Conservation (phyloP, 2,797 vertebrate genomes). For the Artibeus jamaicensis region DNA sequence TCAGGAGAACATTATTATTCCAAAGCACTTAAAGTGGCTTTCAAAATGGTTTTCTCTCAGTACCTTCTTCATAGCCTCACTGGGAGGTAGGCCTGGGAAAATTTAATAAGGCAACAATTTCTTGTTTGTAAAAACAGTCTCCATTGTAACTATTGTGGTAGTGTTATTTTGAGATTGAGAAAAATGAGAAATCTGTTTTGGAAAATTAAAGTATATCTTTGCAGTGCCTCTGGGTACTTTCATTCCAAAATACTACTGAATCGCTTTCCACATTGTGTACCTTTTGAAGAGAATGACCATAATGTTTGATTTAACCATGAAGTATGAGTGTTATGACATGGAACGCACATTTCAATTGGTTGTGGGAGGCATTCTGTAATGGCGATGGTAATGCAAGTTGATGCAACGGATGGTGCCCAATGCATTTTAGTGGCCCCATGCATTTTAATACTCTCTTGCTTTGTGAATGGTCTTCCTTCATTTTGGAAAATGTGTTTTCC, state of each 20-base stretch:
- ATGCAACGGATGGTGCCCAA: background rate
- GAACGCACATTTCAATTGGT: background rate
- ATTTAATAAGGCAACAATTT: background rate
- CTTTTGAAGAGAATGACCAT: constrained; percentile 3
- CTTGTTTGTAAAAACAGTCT: background rate
- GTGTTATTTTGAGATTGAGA: background rate
- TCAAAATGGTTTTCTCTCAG: background rate
- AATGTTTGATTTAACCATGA: background rate
- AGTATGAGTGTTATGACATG: background rate
- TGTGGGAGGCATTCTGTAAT: background rate
- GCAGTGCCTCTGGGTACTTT: background rate
- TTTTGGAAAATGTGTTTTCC: background rate
- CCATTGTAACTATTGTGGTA: background rate
- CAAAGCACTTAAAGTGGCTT: background rate
- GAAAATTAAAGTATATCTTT: background rate
- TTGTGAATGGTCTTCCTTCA: background rate
- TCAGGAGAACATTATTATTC: background rate
- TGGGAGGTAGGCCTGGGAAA: background rate
- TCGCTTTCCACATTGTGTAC: background rate
- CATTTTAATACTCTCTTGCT: background rate
- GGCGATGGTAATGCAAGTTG: background rate
- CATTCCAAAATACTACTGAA: background rate
- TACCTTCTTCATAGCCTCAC: background rate
- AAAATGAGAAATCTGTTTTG: background rate
- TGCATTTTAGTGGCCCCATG: background rate